phyloP scores from a whole-genome alignment of 1,140 invertebrate genomes.

The Brachionus calyciflorus region DNA sequence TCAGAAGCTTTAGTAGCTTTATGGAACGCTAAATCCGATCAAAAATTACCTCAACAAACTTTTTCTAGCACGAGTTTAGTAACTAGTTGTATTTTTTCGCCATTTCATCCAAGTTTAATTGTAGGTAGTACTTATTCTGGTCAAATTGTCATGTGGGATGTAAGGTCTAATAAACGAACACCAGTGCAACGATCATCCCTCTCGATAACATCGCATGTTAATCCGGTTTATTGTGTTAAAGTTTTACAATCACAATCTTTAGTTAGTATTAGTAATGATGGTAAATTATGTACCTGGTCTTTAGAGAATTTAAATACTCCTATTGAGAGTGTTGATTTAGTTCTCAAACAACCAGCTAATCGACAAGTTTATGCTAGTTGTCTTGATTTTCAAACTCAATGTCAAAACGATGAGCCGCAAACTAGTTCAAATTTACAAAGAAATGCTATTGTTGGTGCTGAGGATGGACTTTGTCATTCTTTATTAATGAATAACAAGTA shows the following conservation, averaged over 20 bases:
- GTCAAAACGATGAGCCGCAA: not conserved
- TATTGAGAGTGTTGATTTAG: slow-evolving; percentile 62
- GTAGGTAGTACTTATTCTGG: slow-evolving; percentile 96
- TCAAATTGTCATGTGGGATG: slow-evolving; percentile 98
- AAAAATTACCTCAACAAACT: slow-evolving; percentile 39
- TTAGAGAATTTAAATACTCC: slow-evolving; percentile 96
- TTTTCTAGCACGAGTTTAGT: slow-evolving; percentile 56
- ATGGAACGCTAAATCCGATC: slow-evolving; percentile 32
- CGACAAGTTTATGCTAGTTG: slow-evolving; percentile 36
- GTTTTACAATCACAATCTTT: slow-evolving; percentile 97
- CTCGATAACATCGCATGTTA: slow-evolving; percentile 77
- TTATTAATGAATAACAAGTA: not conserved
- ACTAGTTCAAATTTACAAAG: not conserved
- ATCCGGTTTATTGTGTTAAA: slow-evolving; percentile 65
- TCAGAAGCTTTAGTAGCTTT: slow-evolving; percentile 1
- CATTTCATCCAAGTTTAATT: slow-evolving; percentile 95
- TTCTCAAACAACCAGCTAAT: not conserved
- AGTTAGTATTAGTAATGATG: slow-evolving; percentile 94
- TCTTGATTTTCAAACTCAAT: slow-evolving; percentile 24
- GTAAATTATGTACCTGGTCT: slow-evolving; percentile 93
- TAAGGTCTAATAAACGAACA: slow-evolving; percentile 84
- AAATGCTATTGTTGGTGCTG: slow-evolving; percentile 17
- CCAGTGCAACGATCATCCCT: slow-evolving; percentile 91
- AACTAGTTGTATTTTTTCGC: slow-evolving; percentile 87
- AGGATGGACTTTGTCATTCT: slow-evolving; percentile 38